Percentiles rank a stretch among this genome's conserved stretches.
phyloP scores from a whole-genome alignment of 2,797 vertebrate species.

The Adelosebastes latens region DNA sequence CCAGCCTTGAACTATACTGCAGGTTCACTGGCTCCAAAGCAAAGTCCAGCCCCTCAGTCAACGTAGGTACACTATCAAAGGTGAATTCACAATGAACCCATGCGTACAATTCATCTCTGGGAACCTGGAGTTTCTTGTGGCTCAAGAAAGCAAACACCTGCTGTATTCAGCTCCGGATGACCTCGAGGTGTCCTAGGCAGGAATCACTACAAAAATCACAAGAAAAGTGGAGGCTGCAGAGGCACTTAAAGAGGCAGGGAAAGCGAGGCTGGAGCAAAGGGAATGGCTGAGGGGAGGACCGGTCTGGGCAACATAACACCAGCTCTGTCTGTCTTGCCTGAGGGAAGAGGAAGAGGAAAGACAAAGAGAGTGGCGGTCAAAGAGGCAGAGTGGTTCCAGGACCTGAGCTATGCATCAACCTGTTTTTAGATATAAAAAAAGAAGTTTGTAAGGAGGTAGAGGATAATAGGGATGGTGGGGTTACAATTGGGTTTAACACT shows the following conservation, averaged over 20 bases:
- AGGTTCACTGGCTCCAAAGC: not conserved
- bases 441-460: not conserved
- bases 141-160: slow-evolving; percentile 12
- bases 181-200: slow-evolving; percentile 18
- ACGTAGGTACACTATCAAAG: not conserved
- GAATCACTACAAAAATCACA: slow-evolving; percentile 14
- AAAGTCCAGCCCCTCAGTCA: not conserved
- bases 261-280: slow-evolving; percentile 9
- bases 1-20: not conserved
- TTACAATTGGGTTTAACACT: not conserved
- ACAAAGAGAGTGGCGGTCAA: not conserved
- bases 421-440: not conserved
- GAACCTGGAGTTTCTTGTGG: not conserved
- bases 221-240: slow-evolving; percentile 16
- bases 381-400: not conserved
- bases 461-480: no score
- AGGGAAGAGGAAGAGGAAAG: slow-evolving; percentile 19
- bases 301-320: slow-evolving; percentile 6
- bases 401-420: not conserved
- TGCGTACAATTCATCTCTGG: not conserved
- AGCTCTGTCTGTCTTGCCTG: not conserved
- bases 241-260: slow-evolving; percentile 3
- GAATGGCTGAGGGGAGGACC: not conserved
- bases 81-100: not conserved
- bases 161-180: slow-evolving; percentile 16